phyloP scores from a whole-genome alignment of 2,113 vertebrate species.

The Leptosomus discolor region DNA sequence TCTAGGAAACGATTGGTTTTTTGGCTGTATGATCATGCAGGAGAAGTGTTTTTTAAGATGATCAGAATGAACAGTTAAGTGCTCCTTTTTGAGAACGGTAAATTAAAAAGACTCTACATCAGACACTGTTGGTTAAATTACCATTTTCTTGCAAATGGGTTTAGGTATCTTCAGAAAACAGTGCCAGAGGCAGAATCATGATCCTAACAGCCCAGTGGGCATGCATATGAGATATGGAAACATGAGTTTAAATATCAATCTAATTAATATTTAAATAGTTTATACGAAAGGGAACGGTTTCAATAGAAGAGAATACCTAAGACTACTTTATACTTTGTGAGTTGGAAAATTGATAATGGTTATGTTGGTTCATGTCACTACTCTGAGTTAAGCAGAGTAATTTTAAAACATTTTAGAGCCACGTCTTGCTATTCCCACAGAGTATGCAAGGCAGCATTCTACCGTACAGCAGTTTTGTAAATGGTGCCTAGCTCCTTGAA shows the following conservation, averaged over 20 bases:
- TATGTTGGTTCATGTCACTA: background rate
- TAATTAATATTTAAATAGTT: constrained; percentile 63
- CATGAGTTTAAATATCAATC: constrained; percentile 50
- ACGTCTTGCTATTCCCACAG: background rate
- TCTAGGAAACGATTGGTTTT: background rate
- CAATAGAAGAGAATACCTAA: background rate
- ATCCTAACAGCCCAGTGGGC: constrained; percentile 35
- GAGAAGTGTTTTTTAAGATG: background rate
- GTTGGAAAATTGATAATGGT: constrained; percentile 46
- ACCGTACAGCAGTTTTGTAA: background rate
- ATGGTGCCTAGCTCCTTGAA: background rate
- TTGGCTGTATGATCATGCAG: background rate
- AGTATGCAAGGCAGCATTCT: background rate
- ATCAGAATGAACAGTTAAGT: background rate
- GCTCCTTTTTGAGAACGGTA: background rate
- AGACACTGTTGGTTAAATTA: background rate
- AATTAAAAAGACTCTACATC: background rate
- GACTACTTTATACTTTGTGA: background rate
- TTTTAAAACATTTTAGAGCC: background rate
- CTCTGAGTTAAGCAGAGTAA: background rate
- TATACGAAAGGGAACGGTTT: constrained; percentile 30
- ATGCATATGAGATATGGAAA: constrained; percentile 18
- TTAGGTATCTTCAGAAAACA: constrained; percentile 8
- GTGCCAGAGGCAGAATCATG: constrained; percentile 43
- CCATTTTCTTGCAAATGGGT: background rate